Conservation (phyloP, 2,113 vertebrate genomes). For the Gadus chalcogrammus region DNA sequence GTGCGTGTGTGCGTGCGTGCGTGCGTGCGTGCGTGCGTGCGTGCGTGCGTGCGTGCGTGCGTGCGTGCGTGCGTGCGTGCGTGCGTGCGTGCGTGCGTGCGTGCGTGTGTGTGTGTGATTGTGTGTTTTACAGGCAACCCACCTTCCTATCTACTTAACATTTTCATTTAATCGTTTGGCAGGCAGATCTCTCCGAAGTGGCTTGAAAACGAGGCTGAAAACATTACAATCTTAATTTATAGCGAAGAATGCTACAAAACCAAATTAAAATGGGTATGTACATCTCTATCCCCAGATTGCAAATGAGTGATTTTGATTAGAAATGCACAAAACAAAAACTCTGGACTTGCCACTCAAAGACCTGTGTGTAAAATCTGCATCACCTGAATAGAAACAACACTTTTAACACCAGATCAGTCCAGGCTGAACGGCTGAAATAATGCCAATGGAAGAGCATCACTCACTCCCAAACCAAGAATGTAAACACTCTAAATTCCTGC, state of each 20-base stretch:
- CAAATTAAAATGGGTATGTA: background rate
- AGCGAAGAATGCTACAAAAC: too few species aligned
- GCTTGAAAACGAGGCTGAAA: too few species aligned
- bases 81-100: too few species aligned
- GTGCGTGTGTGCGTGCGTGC: background rate
- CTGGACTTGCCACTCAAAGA: too few species aligned
- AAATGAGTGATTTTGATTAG: too few species aligned
- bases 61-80: background rate
- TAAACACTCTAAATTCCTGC: constrained; percentile 75
- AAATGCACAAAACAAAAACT: too few species aligned
- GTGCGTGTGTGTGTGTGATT: background rate
- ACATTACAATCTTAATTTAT: too few species aligned
- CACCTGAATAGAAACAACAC: constrained; percentile 20
- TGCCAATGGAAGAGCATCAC: constrained; percentile 62
- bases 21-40: background rate
- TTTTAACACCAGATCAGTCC: constrained; percentile 51
- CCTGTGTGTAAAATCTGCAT: background rate
- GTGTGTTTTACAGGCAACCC: background rate
- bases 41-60: background rate
- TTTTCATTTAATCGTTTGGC: background rate
- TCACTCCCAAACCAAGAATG: constrained; percentile 76
- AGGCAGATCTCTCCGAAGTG: background rate
- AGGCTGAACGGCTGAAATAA: constrained; percentile 51
- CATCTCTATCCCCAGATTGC: background rate
- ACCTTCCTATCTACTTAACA: background rate